Evolutionary conservation across 2,113 vertebrate species (phyloP).

Genomic region (Takifugu bimaculatus): DNA sequence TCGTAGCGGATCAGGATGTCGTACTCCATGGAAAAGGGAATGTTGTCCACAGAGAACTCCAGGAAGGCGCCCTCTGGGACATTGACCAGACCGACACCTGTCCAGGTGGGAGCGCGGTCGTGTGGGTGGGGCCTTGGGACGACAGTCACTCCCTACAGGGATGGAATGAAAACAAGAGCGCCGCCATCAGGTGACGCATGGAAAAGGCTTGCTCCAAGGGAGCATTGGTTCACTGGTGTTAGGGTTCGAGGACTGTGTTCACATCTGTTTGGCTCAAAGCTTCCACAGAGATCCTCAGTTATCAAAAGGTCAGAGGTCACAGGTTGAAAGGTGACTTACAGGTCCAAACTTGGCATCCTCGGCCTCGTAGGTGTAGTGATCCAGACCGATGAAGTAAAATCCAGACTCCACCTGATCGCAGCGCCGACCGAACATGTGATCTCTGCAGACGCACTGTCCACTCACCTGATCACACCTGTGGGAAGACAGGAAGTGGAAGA

Average conservation of each 20-base stretch:
- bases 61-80: conserved; percentile 90
- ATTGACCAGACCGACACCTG: conserved; percentile 87
- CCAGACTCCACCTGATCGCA: conserved; percentile 91
- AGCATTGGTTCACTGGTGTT: too few relatives aligned
- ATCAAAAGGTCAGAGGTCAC: not conserved
- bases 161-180: not conserved
- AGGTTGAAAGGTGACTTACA: conserved; percentile 75
- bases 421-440: conserved; percentile 90
- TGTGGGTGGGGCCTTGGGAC: conserved; percentile 81
- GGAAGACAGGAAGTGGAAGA: not conserved
- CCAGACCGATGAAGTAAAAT: conserved; percentile 90
- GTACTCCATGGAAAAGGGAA: conserved; percentile 96
- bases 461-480: conserved; percentile 85
- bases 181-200: not conserved
- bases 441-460: conserved; percentile 86
- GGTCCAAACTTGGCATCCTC: conserved; percentile 88
- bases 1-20: conserved; percentile 93
- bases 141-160: conserved; percentile 79
- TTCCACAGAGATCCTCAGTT: not conserved
- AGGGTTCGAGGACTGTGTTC: not conserved
- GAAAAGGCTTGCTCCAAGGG: too few relatives aligned
- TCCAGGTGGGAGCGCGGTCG: conserved; percentile 90
- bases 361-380: conserved; percentile 95
- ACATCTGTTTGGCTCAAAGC: not conserved
- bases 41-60: conserved; percentile 89